Percentiles rank a stretch among this genome's conserved stretches.
phyloP scores from a whole-genome alignment of 2,888 invertebrate species.

The Sympetrum striolatum region DNA sequence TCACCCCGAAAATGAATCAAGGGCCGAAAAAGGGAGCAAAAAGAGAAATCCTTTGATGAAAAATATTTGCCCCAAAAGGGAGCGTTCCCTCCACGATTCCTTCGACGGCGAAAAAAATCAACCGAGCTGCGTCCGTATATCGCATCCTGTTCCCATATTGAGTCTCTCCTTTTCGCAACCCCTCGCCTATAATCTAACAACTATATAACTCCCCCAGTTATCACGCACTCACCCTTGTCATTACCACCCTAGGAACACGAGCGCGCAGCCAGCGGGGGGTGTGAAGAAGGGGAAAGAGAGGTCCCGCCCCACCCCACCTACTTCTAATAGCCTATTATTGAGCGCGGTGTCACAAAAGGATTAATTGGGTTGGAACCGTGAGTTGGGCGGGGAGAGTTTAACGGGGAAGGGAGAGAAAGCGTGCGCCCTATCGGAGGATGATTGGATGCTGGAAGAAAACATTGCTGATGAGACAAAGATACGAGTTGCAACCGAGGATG shows the following conservation, averaged over 20 bases:
- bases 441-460: not conserved
- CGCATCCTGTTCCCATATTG: not conserved
- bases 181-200: not conserved
- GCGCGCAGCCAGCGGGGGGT: constrained; percentile 22
- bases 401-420: constrained; percentile 2
- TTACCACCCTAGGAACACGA: constrained; percentile 13
- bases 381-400: constrained; percentile 10
- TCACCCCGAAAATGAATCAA: not conserved
- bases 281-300: constrained; percentile 32
- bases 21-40: not conserved
- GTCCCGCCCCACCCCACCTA: constrained; percentile 40
- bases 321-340: constrained; percentile 48
- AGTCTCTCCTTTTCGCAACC: not conserved
- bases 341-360: constrained; percentile 49
- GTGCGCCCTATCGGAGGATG: not conserved
- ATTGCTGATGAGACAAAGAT: not conserved
- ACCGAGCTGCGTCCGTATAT: not conserved
- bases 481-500: too few species aligned
- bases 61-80: not conserved
- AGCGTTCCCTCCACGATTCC: not conserved
- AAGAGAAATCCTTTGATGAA: not conserved
- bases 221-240: constrained; percentile 45
- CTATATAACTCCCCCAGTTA: constrained; percentile 36
- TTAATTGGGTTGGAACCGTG: constrained; percentile 49
- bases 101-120: not conserved